Percentiles rank a stretch among this genome's conserved stretches.
Conservation (phyloP, 2,888 invertebrate species). For the Scaptomyza flava region DNA sequence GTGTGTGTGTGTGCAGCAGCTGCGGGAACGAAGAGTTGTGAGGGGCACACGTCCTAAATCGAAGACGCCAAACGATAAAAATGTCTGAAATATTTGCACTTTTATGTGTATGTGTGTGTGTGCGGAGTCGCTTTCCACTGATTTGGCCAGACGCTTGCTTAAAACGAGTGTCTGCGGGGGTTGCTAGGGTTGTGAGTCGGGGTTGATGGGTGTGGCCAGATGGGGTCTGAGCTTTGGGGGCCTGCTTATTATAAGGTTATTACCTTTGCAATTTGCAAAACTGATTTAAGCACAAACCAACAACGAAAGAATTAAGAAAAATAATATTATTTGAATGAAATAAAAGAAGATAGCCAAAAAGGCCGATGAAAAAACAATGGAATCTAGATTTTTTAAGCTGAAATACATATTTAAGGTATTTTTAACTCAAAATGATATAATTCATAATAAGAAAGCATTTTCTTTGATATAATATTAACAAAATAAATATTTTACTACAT, state of each 20-base stretch:
- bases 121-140: slow-evolving; percentile 67
- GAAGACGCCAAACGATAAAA: slow-evolving; percentile 83
- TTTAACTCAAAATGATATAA: no score
- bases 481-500: no score
- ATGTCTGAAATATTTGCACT: slow-evolving; percentile 81
- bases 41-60: slow-evolving; percentile 72
- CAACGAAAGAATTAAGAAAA: slow-evolving; percentile 14
- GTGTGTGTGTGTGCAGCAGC: not conserved
- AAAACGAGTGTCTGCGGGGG: slow-evolving; percentile 31
- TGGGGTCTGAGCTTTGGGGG: slow-evolving; percentile 10
- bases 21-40: not conserved
- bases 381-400: not conserved
- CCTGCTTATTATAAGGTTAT: slow-evolving; percentile 77
- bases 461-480: no score
- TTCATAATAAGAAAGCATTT: no score
- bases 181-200: not conserved
- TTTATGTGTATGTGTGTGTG: slow-evolving; percentile 31
- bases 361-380: not conserved
- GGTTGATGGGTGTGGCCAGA: slow-evolving; percentile 47
- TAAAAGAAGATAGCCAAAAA: slow-evolving; percentile 16
- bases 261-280: slow-evolving; percentile 79
- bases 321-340: slow-evolving; percentile 20
- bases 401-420: no score
- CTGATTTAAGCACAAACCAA: slow-evolving; percentile 67
- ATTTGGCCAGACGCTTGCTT: slow-evolving; percentile 74